phyloP scores from a whole-genome alignment of 2,888 invertebrate genomes.

The Eugnorisma glareosa region DNA sequence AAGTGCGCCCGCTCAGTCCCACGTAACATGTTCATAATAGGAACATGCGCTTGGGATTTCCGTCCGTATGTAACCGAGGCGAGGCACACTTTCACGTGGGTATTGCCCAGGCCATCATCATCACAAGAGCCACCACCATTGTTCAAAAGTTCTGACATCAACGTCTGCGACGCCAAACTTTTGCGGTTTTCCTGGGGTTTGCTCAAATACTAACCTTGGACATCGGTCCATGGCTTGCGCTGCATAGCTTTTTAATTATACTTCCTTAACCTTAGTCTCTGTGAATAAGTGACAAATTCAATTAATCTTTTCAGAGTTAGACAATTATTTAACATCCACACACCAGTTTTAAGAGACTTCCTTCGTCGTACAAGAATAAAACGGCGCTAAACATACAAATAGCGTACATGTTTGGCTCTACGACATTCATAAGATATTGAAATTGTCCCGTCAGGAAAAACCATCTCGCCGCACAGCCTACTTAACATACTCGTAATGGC shows the following conservation, averaged over 20 bases:
- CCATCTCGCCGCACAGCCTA: constrained; percentile 61
- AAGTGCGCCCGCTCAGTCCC: constrained; percentile 69
- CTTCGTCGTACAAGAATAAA: constrained; percentile 40
- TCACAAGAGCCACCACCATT: constrained; percentile 61
- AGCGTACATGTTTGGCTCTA: constrained; percentile 39
- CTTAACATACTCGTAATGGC: constrained; percentile 70
- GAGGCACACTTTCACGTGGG: constrained; percentile 82
- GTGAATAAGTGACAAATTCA: constrained; percentile 4
- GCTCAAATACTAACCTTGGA: constrained; percentile 41
- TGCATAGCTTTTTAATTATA: constrained; percentile 19
- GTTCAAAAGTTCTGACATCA: constrained; percentile 57
- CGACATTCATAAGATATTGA: constrained; percentile 58
- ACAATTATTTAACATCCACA: constrained; percentile 23
- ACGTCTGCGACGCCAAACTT: constrained; percentile 21
- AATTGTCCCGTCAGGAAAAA: constrained; percentile 66
- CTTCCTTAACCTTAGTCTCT: constrained; percentile 11
- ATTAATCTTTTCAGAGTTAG: background rate
- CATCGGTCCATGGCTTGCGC: background rate
- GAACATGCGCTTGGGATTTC: constrained; percentile 78
- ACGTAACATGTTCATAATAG: constrained; percentile 73
- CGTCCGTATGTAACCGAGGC: constrained; percentile 72
- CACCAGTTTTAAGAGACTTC: constrained; percentile 23
- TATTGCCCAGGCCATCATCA: constrained; percentile 75
- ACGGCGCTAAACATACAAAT: constrained; percentile 51
- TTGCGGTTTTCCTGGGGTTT: constrained; percentile 72